phyloP scores from a whole-genome alignment of 2,797 vertebrate genomes.

The Cuculus canorus region DNA sequence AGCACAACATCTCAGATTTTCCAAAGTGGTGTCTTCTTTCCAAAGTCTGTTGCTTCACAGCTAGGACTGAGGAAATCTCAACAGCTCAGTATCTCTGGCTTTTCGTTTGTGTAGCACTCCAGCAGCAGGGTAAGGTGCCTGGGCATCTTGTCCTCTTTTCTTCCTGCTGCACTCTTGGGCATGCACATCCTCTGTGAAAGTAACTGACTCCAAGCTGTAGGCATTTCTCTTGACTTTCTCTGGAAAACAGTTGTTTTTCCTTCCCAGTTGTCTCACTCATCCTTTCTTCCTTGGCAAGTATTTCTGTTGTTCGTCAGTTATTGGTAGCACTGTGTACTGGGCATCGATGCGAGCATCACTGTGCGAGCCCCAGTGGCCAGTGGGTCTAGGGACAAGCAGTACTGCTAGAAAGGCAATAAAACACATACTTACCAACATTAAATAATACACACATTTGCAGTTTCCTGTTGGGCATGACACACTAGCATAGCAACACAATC shows the following conservation, averaged over 20 bases:
- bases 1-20: background rate
- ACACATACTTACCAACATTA: background rate
- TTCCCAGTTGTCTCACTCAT: background rate
- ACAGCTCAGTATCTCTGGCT: background rate
- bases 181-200: background rate
- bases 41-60: background rate
- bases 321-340: background rate
- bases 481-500: background rate
- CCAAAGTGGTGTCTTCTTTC: background rate
- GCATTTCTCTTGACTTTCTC: background rate
- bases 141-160: background rate
- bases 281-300: background rate
- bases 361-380: background rate
- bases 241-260: background rate
- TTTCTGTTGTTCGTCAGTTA: background rate
- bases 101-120: background rate
- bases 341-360: background rate
- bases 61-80: background rate
- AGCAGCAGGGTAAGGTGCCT: background rate
- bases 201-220: background rate
- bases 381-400: background rate
- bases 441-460: background rate
- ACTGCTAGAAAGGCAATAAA: background rate
- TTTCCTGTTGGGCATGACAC: background rate
- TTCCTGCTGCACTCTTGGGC: fast-evolving